Base-by-base conservation (phyloP, 2,888 invertebrate species). In the Mimachlamys varia region DNA sequence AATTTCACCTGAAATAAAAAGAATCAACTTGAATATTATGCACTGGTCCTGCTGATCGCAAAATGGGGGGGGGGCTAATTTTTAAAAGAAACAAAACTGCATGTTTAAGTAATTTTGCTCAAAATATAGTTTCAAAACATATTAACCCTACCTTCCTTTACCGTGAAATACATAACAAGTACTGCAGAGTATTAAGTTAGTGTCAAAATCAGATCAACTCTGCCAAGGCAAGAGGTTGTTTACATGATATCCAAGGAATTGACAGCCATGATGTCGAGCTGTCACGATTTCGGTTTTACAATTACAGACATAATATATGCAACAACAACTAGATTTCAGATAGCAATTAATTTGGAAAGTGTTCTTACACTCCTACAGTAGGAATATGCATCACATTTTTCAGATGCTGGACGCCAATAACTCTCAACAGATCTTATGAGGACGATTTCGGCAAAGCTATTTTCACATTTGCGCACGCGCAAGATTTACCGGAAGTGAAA, bases 181-280 rank as follows among this genome's bases (percentile, higher is more conserved):
- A 17, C 1, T 19, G 53, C 5, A 15, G 13, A 53, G 15, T 17
- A 10, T 17, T 2, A 17, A 53, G 19, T 53, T 53, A 17, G 3
- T 13, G 13, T 15, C 5, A 27, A 76, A 76, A 76, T 27, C 33
- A 33, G 3, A 27, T 13, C 27, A 76, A 27, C 33, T n/a, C 2
- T 76, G 27, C 13, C 33, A 22, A 76, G 33, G 27, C 7, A 76
- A 12, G 76, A 27, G 22, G 76, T 76, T 76, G 76, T 76, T 76
- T 76, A 76, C 76, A 76, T 76, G 76, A 76, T 76, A 76, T 76
- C 76, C 76, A 76, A 76, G 76, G 76, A 76, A 76, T 76, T 27
- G 76, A 76, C 76, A 33, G 76, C 76, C 76, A 76, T 76, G 76
- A 76, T 33, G 76, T 33, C 12, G 76, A 33, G 13, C 27, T 76